Evolutionary conservation across 1,140 invertebrate genomes (phyloP), one percentile per base, ranked within the genome.

Genomic region (Nilaparvata lugens): DNA sequence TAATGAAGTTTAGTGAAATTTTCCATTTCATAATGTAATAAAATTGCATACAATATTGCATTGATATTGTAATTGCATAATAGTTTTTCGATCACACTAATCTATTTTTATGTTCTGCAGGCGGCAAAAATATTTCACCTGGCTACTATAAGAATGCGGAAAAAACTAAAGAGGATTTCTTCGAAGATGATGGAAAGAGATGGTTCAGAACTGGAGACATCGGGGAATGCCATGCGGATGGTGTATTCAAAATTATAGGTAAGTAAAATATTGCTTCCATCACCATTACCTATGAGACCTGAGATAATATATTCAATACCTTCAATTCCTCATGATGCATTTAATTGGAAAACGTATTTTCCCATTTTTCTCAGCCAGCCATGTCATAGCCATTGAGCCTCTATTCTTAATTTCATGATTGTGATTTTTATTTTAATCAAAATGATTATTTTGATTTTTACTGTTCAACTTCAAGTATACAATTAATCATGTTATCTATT

Each of bases 121-220:
- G 90, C 11, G 95, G 95, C 16, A 87, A 87, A 14, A 91, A 91
- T 70, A 87, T 98, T 52, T 91, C 93, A 0, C 75, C 85, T 52
- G 96, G 97, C 13, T 99, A 99, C 74, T 98, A 92, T 75, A 95
- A 95, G 73, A 83, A 95, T 60, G 80, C 85, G 5, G 85, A 88
- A 48, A 93, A 94, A 75, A 94, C 93, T 0, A 81, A 84, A 53
- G 93, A 97, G 73, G 93, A 96, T 65, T 99, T 97, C 77, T 86
- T 87, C 58, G 83, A 86, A 55, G 82, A 84, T 66, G 81, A 90
- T 66, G 91, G 89, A 0, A 82, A 80, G 63, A 77, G 88, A 60
- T 97, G 94, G 90, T 98, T 99, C 75, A 87, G 85, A 67, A 95
- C 93, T 52, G 97, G 97, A 3, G 97, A 99, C 76, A 93, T 99